These are phyloP conservation scores for Mesochorus sp. DNA, from an alignment of 2,888 invertebrate species.

Conservation along the genomic window DNA sequence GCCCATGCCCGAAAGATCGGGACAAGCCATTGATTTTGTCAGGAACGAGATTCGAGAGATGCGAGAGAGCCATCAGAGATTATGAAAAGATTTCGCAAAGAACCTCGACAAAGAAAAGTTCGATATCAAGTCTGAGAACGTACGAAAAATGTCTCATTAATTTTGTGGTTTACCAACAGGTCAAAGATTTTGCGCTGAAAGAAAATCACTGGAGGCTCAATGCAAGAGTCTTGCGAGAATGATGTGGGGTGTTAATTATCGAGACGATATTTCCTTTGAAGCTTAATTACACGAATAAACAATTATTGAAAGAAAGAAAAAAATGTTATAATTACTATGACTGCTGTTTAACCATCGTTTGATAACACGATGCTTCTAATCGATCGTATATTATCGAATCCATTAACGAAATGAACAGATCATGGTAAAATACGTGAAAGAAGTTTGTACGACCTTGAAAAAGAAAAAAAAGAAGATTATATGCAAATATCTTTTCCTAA, in stretches of 20 bases:
- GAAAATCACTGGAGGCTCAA: background rate
- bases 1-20: conserved; percentile 19
- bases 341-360: background rate
- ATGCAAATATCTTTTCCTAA: too few species aligned
- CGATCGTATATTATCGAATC: background rate
- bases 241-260: conserved; percentile 30
- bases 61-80: conserved; percentile 66
- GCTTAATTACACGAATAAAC: background rate
- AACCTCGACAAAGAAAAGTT: background rate
- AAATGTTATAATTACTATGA: background rate
- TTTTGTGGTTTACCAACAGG: background rate
- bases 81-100: conserved; percentile 53
- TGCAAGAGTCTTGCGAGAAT: conserved; percentile 18
- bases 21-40: conserved; percentile 49
- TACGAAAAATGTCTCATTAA: background rate
- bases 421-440: background rate
- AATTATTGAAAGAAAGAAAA: background rate
- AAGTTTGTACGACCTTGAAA: background rate
- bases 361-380: too few species aligned
- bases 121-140: background rate
- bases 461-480: too few species aligned
- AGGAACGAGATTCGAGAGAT: conserved; percentile 65
- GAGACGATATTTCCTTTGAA: background rate
- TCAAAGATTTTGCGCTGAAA: background rate
- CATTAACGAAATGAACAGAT: background rate